These are phyloP conservation scores for Glaucidium brasilianum DNA, from an alignment of 2,113 vertebrate genomes.

Conservation along the genomic window DNA sequence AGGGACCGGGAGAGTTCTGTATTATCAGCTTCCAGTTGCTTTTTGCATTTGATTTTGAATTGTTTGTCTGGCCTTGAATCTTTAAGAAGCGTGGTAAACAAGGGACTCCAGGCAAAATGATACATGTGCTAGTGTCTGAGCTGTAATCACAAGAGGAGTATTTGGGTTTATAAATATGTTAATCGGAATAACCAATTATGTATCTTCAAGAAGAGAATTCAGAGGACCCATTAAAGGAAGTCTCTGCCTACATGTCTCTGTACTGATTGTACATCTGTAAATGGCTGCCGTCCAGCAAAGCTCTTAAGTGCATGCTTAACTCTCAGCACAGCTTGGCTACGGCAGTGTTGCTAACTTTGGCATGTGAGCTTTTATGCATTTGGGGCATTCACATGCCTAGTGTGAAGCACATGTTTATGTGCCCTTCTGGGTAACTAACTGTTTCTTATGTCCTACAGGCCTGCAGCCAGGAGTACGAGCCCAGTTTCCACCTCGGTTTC, in stretches of 20 bases:
- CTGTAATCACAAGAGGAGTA: neutral
- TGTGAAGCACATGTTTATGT: neutral
- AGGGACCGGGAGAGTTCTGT: neutral
- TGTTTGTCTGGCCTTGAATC: neutral
- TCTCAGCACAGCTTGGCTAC: conserved; percentile 18
- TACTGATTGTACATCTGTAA: conserved; percentile 1
- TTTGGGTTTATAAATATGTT: neutral
- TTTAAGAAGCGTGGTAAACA: neutral
- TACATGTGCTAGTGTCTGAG: neutral
- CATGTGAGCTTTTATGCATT: neutral
- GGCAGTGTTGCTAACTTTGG: conserved; percentile 30
- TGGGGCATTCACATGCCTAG: neutral
- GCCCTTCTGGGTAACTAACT: neutral
- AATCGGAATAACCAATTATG: neutral
- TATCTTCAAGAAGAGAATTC: neutral
- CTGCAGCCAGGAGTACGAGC: neutral
- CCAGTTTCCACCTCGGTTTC: neutral
- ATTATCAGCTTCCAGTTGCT: neutral
- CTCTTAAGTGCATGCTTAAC: conserved; percentile 47
- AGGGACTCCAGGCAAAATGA: neutral
- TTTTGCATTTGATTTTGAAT: neutral
- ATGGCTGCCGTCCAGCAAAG: conserved; percentile 39
- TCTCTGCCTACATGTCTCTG: conserved; percentile 22
- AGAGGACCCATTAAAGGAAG: conserved; percentile 14
- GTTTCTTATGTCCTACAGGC: neutral